Conservation (phyloP, 1,140 invertebrate species). For the Paraescarpia echinospica region DNA sequence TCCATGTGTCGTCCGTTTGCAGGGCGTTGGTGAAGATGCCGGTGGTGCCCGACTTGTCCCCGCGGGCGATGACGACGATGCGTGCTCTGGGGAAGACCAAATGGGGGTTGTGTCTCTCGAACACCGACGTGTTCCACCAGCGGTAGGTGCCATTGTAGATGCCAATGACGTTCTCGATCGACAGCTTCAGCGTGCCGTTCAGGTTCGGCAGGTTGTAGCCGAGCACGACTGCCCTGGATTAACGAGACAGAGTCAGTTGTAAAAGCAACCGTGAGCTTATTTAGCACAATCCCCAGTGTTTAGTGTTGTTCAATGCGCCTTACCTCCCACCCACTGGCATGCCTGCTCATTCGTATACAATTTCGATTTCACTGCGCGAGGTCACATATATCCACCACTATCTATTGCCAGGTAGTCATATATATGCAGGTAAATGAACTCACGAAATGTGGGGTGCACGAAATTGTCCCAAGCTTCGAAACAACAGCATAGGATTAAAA, state of each 20-base stretch:
- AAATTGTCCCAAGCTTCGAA: too few species aligned
- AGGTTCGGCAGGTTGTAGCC: conserved; percentile 28
- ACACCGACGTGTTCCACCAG: conserved; percentile 28
- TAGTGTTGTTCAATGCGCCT: too few species aligned
- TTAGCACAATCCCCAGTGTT: too few species aligned
- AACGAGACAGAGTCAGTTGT: neutral
- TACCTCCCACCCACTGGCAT: too few species aligned
- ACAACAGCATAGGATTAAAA: too few species aligned
- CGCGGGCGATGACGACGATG: conserved; percentile 27
- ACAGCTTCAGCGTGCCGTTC: conserved; percentile 8
- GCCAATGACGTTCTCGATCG: conserved; percentile 28
- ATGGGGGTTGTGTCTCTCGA: neutral
- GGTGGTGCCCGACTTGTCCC: conserved; percentile 30
- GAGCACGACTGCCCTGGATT: conserved; percentile 24
- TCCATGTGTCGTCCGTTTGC: conserved; percentile 19
- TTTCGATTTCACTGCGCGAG: too few species aligned
- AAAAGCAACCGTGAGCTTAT: neutral
- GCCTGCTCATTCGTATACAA: too few species aligned
- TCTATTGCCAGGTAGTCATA: too few species aligned
- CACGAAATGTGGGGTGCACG: too few species aligned
- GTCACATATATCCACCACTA: too few species aligned
- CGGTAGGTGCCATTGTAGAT: conserved; percentile 31
- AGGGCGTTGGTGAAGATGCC: conserved; percentile 33
- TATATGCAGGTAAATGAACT: too few species aligned
- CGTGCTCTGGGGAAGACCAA: conserved; percentile 12